These are phyloP conservation scores for Bedellia somnulentella DNA, from an alignment of 2,888 invertebrate species.

Conservation along the genomic window DNA sequence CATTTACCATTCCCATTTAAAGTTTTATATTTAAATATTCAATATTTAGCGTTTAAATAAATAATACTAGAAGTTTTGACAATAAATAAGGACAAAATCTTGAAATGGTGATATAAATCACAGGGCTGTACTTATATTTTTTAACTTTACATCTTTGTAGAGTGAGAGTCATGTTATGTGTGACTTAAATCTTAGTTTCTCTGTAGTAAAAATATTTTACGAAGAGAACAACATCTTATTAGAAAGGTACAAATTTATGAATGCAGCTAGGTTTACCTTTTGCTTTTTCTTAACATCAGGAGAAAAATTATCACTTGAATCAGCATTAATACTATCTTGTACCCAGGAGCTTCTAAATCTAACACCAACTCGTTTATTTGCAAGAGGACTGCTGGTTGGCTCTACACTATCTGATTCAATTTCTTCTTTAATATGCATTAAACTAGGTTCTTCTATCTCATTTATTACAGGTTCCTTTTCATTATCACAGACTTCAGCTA, in stretches of 20 bases:
- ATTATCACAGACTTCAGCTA: not conserved
- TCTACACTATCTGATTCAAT: slow-evolving; percentile 34
- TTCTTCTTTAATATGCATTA: slow-evolving; percentile 30
- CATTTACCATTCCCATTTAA: too few species aligned
- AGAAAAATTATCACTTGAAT: slow-evolving; percentile 41
- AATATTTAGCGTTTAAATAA: too few species aligned
- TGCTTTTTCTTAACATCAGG: slow-evolving; percentile 25
- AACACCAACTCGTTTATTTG: slow-evolving; percentile 33
- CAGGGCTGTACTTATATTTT: too few species aligned
- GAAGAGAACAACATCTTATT: not conserved
- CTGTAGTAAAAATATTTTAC: not conserved
- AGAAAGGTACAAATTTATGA: slow-evolving; percentile 1
- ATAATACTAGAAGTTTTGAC: too few species aligned
- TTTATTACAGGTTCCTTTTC: slow-evolving; percentile 5
- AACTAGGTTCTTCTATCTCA: slow-evolving; percentile 38
- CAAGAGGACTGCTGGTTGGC: slow-evolving; percentile 28
- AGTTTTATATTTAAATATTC: too few species aligned
- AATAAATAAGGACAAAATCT: too few species aligned
- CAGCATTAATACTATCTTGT: slow-evolving; percentile 23
- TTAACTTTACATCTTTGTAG: too few species aligned
- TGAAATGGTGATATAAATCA: too few species aligned
- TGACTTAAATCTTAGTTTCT: too few species aligned
- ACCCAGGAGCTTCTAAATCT: slow-evolving; percentile 43
- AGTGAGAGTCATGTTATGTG: too few species aligned
- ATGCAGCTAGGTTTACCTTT: slow-evolving; percentile 24